A percentile compares a stretch with the other conserved stretches of the same genome.
Evolutionary conservation across 2,113 vertebrate species (phyloP).

Genomic region (Hypanus sabinus): DNA sequence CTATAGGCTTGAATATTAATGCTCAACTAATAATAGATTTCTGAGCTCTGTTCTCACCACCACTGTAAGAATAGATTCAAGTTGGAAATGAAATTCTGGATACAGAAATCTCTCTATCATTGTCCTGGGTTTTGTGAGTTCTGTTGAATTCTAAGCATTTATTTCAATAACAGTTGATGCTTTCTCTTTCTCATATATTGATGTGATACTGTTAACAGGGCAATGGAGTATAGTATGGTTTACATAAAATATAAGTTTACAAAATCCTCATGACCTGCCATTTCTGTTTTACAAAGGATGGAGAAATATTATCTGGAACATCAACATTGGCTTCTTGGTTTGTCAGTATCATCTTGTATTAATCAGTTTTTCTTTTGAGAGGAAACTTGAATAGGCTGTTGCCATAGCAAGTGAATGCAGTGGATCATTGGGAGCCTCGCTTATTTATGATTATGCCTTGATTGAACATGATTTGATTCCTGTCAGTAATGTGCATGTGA

Average conservation of each 20-base stretch:
- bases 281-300: background rate
- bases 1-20: too few relatives aligned
- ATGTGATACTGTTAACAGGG: too few relatives aligned
- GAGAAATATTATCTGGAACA: background rate
- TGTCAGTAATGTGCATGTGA: background rate
- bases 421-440: background rate
- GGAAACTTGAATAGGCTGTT: background rate
- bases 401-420: background rate
- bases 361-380: background rate
- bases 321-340: background rate
- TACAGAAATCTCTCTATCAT: too few relatives aligned
- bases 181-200: too few relatives aligned
- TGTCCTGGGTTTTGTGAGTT: too few relatives aligned
- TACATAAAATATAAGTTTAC: background rate
- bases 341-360: too few relatives aligned
- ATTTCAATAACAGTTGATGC: too few relatives aligned
- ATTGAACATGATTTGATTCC: background rate
- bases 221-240: background rate
- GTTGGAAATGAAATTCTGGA: too few relatives aligned
- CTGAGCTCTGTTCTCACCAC: too few relatives aligned
- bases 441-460: background rate
- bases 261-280: background rate
- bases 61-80: too few relatives aligned
- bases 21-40: too few relatives aligned
- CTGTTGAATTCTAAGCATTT: too few relatives aligned